Base-by-base conservation (phyloP, 2,797 vertebrate species). In the Falco berigora region DNA sequence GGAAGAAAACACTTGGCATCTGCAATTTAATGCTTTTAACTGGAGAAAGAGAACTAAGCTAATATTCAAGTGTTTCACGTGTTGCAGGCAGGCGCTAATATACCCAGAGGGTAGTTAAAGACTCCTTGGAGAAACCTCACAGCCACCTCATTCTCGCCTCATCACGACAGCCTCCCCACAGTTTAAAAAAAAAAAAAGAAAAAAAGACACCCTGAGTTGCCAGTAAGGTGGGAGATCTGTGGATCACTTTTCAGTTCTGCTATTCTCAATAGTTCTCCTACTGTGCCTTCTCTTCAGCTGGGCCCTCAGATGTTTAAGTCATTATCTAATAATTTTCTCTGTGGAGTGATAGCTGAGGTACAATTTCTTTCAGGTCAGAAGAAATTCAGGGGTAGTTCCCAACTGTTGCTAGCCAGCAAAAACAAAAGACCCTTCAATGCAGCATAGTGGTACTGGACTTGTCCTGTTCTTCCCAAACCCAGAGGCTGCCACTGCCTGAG, bases 1-100 rank as follows among this genome's bases (percentile, higher is more conserved):
- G 83, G 89, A 95, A 96, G 88, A 96, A 96, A 97, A 84, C 76
- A 77, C 83, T 97, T 97, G 88, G 95, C 95, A 97, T 97, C 96
- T 97, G 97, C 95, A 98, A 97, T 98, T 98, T 98, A 98, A 94
- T 97, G 97, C 97, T 98, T 98, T 98, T 98, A 98, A 97, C 97
- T 96, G 96, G 87, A 96, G 96, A 96, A 97, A 92, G 91, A 94
- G 66, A 97, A 88, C 92, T 97, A 97, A 98, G 97, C 87, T 97
- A 96, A 97, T 97, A 93, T 88, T 96, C 86, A 94, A 96, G 95
- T 90, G 40, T 81, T 97, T 97, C 95, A 97, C 30, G 5, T 96
- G 94, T 97, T 96, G 68, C 72, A 93, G 74, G 94, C 95, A 96
- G 96, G 94, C 80, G 12, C 90, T 97, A 96, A 96, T 97, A 94